These are phyloP conservation scores for Malthinus seriepunctatus DNA, from an alignment of 2,888 invertebrate genomes.

Conservation along the genomic window DNA sequence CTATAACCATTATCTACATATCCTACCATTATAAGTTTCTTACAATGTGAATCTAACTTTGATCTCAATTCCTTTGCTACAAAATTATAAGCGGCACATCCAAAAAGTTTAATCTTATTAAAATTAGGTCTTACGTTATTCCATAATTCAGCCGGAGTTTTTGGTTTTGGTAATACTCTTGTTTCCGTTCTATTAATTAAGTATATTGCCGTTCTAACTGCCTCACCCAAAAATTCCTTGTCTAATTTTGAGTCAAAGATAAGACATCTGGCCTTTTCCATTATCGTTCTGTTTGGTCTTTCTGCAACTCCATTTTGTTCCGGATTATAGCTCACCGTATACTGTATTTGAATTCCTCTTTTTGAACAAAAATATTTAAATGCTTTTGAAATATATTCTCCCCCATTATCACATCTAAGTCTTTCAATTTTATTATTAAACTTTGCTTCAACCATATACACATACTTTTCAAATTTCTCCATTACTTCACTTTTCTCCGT, in stretches of 20 bases:
- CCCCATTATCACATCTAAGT: slow-evolving; percentile 16
- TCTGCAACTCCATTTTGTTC: slow-evolving; percentile 25
- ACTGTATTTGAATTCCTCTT: slow-evolving; percentile 19
- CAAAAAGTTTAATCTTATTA: background rate
- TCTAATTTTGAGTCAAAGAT: background rate
- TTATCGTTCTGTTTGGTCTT: slow-evolving; percentile 11
- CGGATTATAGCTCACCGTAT: slow-evolving; percentile 16
- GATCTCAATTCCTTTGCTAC: background rate
- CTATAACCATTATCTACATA: background rate
- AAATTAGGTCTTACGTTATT: background rate
- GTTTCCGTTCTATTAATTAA: background rate
- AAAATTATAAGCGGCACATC: background rate
- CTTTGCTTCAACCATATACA: background rate
- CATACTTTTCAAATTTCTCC: background rate
- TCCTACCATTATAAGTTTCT: background rate
- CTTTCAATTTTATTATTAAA: background rate
- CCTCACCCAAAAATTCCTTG: background rate
- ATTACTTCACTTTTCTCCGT: slow-evolving; percentile 12
- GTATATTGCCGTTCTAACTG: background rate
- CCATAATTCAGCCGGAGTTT: background rate
- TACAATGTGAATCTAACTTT: background rate
- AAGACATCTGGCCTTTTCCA: slow-evolving; percentile 2
- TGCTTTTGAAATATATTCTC: slow-evolving; percentile 10
- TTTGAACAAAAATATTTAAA: slow-evolving; percentile 13
- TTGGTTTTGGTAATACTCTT: background rate